Evolutionary conservation across 2,888 invertebrate species (phyloP).

Genomic region (Sinohyriopsis cumingii): DNA sequence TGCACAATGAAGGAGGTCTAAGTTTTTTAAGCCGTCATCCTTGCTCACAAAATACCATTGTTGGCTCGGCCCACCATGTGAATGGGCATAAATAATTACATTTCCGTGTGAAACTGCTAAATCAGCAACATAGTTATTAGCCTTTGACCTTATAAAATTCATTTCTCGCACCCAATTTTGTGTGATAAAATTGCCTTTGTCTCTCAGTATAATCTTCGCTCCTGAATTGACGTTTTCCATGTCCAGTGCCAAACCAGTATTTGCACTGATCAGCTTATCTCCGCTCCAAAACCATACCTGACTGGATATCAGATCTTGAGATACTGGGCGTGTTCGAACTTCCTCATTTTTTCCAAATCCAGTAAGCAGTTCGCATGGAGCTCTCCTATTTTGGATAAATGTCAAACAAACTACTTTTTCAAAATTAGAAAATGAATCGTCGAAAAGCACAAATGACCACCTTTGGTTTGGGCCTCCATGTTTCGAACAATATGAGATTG

Average conservation of each 20-base stretch:
- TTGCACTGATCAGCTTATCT: not conserved
- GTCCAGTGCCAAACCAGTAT: not conserved
- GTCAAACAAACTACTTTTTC: not conserved
- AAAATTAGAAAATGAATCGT: too few species aligned
- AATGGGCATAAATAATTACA: too few species aligned
- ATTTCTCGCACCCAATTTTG: too few species aligned
- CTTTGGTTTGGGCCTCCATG: too few species aligned
- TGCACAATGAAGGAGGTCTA: not conserved
- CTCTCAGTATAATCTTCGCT: not conserved
- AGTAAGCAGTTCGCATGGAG: conserved; percentile 7
- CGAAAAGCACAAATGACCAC: too few species aligned
- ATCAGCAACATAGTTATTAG: too few species aligned
- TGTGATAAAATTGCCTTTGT: too few species aligned
- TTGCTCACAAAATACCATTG: conserved; percentile 3
- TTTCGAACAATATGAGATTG: too few species aligned
- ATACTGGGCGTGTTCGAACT: not conserved
- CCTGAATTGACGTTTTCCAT: not conserved
- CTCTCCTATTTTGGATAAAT: conserved; percentile 3
- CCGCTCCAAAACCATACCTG: conserved; percentile 11
- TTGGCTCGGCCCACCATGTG: not conserved
- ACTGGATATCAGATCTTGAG: not conserved
- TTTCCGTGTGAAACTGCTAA: too few species aligned
- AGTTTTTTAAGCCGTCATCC: conserved; percentile 2
- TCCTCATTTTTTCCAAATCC: not conserved
- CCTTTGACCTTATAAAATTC: too few species aligned